A percentile compares a stretch with the other conserved stretches of the same genome.
These are phyloP conservation scores for Panzeria rudis DNA, from an alignment of 2,888 invertebrate genomes.

Conservation along the genomic window DNA sequence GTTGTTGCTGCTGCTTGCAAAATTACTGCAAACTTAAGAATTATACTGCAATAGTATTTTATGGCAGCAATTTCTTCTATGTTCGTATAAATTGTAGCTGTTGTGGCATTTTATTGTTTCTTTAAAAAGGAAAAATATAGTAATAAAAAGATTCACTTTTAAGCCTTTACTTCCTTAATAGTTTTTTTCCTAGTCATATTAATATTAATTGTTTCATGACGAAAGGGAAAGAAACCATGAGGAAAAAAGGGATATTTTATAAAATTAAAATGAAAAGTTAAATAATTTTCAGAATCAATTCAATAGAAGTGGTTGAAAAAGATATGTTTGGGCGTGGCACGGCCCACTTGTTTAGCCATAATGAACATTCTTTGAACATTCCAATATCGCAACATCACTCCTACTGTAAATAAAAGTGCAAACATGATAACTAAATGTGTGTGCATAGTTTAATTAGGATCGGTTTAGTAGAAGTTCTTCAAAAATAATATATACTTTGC, in stretches of 20 bases:
- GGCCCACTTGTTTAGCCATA: too few relatives aligned
- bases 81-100: neutral
- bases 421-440: too few relatives aligned
- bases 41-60: constrained; percentile 45
- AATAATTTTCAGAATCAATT: too few relatives aligned
- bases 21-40: constrained; percentile 47
- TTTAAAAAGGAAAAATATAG: constrained; percentile 6
- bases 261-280: neutral
- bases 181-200: neutral
- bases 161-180: constrained; percentile 60
- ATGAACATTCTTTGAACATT: constrained; percentile 65
- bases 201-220: neutral
- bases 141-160: constrained; percentile 63
- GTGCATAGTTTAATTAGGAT: too few relatives aligned
- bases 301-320: too few relatives aligned
- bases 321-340: too few relatives aligned
- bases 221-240: neutral
- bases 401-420: constrained; percentile 57
- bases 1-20: constrained; percentile 28
- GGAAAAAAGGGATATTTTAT: too few relatives aligned
- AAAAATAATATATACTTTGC: too few relatives aligned
- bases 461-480: too few relatives aligned
- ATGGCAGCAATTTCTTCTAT: constrained; percentile 19
- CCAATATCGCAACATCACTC: constrained; percentile 42
- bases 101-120: neutral